Conservation (phyloP, 2,113 vertebrate species). For the Romanogobio albipinnatus region DNA sequence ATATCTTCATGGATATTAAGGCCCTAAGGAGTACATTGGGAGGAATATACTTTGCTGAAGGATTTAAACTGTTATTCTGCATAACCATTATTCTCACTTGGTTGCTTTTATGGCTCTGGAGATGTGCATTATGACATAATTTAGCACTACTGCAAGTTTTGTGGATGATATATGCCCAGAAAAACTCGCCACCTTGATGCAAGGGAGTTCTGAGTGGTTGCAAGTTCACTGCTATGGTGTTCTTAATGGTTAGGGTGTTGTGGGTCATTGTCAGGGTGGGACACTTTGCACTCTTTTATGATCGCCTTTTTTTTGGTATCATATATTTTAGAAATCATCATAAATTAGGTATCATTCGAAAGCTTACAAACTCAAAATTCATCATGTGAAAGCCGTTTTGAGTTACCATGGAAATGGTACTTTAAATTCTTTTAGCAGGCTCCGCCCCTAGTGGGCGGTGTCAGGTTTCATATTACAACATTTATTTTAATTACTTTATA, state of each 20-base stretch:
- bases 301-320: too few species aligned
- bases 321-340: too few species aligned
- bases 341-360: too few species aligned
- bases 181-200: neutral
- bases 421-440: too few species aligned
- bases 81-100: constrained; percentile 47
- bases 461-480: too few species aligned
- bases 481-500: too few species aligned
- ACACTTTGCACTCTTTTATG: too few species aligned
- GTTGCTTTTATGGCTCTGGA: constrained; percentile 53
- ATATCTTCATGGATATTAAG: constrained; percentile 38
- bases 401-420: too few species aligned
- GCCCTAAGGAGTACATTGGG: constrained; percentile 37
- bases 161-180: neutral
- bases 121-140: constrained; percentile 26
- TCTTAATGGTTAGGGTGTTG: neutral
- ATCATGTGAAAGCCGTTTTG: too few species aligned
- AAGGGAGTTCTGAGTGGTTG: constrained; percentile 21
- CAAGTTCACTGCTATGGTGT: neutral
- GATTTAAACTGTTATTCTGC: constrained; percentile 38
- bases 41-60: constrained; percentile 24
- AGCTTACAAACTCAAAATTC: too few species aligned
- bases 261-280: neutral
- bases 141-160: neutral
- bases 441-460: too few species aligned